These are phyloP conservation scores for Sitobion miscanthi DNA, from an alignment of 1,140 invertebrate genomes.

Conservation along the genomic window DNA sequence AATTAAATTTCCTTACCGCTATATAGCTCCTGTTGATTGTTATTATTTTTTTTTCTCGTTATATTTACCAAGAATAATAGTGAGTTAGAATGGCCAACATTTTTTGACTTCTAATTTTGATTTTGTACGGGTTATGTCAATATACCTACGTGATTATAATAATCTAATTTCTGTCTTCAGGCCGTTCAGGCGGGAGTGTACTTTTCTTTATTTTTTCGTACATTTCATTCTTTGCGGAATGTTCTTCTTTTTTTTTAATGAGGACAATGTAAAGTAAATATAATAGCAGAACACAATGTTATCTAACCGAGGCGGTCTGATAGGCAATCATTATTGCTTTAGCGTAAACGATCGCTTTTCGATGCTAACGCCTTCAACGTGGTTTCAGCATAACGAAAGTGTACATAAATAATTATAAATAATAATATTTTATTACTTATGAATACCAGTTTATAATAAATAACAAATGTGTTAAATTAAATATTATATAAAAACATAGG, in stretches of 20 bases:
- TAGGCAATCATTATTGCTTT: slow-evolving; percentile 17
- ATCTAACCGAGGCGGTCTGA: not conserved
- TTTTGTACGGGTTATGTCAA: not conserved
- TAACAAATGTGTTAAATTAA: not conserved
- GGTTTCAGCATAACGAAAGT: not conserved
- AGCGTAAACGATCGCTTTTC: not conserved
- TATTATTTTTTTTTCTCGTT: not conserved
- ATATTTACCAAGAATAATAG: not conserved
- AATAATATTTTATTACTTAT: slow-evolving; percentile 15
- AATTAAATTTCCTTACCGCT: not conserved
- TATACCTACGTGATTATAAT: not conserved
- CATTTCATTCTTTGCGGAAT: not conserved
- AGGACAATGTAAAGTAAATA: not conserved
- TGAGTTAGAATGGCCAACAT: not conserved
- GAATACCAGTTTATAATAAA: not conserved
- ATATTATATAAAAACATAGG: slow-evolving; percentile 13
- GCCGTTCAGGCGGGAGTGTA: not conserved
- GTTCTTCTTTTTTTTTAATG: not conserved
- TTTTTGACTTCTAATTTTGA: not conserved
- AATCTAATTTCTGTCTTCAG: not conserved
- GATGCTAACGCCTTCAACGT: not conserved
- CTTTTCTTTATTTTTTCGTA: not conserved
- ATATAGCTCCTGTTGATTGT: not conserved
- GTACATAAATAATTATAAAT: not conserved
- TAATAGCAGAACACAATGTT: not conserved